A percentile compares a stretch with the other conserved stretches of the same genome.
Conservation (phyloP, 2,113 vertebrate genomes). For the Limnothrissa miodon region DNA sequence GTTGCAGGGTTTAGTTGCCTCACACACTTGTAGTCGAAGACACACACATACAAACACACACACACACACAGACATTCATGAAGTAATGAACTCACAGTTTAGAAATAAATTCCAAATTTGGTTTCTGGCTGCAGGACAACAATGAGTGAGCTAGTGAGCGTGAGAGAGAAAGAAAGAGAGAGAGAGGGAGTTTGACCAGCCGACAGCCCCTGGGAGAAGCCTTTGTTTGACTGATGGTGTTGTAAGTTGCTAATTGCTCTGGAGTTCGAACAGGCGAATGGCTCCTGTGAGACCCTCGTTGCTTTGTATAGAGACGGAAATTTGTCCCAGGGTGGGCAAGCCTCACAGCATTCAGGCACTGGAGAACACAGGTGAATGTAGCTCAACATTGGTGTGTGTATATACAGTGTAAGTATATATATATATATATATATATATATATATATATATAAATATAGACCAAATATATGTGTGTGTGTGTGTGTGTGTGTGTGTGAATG, state of each 20-base stretch:
- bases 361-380: not conserved
- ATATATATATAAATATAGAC: not conserved
- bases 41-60: slow-evolving; percentile 19
- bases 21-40: not conserved
- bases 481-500: not conserved
- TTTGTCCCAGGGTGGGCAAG: not conserved
- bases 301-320: not conserved
- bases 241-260: slow-evolving; percentile 50
- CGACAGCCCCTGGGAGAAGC: not conserved
- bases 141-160: not conserved
- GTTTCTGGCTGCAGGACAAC: slow-evolving; percentile 30
- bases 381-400: not conserved
- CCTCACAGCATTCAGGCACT: not conserved
- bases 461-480: not conserved
- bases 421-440: not conserved
- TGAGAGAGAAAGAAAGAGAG: not conserved
- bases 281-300: not conserved
- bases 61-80: slow-evolving; percentile 50
- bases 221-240: slow-evolving; percentile 46
- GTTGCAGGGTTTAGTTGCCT: slow-evolving; percentile 37
- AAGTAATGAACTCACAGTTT: slow-evolving; percentile 43
- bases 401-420: not conserved
- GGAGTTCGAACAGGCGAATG: slow-evolving; percentile 35
- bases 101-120: slow-evolving; percentile 45
- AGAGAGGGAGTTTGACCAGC: not conserved